Evolutionary conservation across 1,140 invertebrate genomes (phyloP).

Genomic region (Anoplolepis gracilipes): DNA sequence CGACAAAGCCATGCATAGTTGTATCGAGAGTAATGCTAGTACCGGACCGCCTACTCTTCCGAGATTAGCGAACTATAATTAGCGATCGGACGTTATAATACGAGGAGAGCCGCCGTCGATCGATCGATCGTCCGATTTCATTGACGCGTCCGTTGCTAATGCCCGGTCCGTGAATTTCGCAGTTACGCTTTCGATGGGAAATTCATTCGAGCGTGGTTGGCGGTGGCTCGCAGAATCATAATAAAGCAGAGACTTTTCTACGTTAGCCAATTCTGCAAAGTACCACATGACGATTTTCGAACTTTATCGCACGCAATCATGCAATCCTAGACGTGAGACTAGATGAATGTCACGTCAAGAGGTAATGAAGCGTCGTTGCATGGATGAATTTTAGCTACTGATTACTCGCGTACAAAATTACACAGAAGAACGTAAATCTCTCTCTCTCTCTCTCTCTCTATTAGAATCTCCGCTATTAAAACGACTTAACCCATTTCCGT

Average conservation of each 20-base stretch:
- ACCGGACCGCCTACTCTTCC: slow-evolving; percentile 45
- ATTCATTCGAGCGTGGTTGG: neutral
- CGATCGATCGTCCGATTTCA: slow-evolving; percentile 53
- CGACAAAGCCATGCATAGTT: slow-evolving; percentile 37
- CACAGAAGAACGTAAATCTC: slow-evolving; percentile 15
- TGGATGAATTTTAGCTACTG: neutral
- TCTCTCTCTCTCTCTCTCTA: slow-evolving; percentile 13
- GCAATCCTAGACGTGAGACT: neutral
- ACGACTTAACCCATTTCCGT: slow-evolving; percentile 26
- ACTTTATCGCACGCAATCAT: neutral
- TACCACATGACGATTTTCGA: neutral
- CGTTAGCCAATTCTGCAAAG: neutral
- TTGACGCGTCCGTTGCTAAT: slow-evolving; percentile 26
- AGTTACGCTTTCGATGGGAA: neutral
- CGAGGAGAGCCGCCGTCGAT: slow-evolving; percentile 2
- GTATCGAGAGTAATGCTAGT: slow-evolving; percentile 36
- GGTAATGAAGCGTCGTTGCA: slow-evolving; percentile 19
- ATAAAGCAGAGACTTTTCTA: neutral
- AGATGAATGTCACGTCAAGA: neutral
- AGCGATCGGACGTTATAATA: slow-evolving; percentile 54
- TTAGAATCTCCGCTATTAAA: slow-evolving; percentile 32
- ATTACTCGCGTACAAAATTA: neutral
- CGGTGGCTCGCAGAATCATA: neutral
- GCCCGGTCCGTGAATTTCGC: slow-evolving; percentile 15
- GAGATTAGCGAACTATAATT: slow-evolving; percentile 61